Conservation (phyloP, 2,888 invertebrate species). For the Cantharis nigra region DNA sequence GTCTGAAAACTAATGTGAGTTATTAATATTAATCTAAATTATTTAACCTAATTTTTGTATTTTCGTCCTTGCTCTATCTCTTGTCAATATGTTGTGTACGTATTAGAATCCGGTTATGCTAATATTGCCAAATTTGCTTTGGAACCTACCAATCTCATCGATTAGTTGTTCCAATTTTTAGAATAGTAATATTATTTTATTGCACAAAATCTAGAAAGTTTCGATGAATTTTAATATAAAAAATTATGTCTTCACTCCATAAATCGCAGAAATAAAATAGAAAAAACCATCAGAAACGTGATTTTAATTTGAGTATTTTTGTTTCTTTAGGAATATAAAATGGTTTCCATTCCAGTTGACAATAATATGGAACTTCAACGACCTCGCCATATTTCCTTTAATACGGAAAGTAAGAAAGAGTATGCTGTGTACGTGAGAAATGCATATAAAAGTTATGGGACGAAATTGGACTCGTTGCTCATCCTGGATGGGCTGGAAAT, state of each 20-base stretch:
- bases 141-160: not conserved
- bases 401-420: conserved; percentile 61
- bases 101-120: not conserved
- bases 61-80: not conserved
- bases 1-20: too few relatives aligned
- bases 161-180: not conserved
- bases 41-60: not conserved
- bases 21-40: too few relatives aligned
- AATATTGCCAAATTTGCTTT: not conserved
- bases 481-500: conserved; percentile 87
- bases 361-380: not conserved
- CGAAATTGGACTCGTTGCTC: conserved; percentile 75
- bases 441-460: conserved; percentile 84
- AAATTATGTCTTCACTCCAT: too few relatives aligned
- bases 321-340: not conserved
- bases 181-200: not conserved
- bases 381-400: not conserved
- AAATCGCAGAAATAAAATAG: too few relatives aligned
- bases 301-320: not conserved
- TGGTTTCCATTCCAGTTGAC: not conserved
- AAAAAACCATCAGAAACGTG: too few relatives aligned
- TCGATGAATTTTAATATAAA: not conserved
- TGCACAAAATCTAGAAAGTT: not conserved
- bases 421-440: conserved; percentile 84
- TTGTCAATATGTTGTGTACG: too few relatives aligned